phyloP scores from a whole-genome alignment of 2,888 invertebrate genomes.

The Cotesia congregata region DNA sequence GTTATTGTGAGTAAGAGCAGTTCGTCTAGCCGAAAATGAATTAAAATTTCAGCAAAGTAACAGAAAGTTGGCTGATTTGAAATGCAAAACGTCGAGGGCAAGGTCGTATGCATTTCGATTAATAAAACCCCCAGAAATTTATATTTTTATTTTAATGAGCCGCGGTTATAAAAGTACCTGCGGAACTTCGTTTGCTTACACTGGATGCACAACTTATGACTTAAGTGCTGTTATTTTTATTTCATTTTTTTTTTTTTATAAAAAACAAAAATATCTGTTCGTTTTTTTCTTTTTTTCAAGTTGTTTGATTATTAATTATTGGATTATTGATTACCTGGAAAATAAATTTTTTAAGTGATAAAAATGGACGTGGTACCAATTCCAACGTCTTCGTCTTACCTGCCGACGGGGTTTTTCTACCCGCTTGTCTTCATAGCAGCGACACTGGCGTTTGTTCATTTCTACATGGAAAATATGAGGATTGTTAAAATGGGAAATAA shows the following conservation, averaged over 20 bases:
- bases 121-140: conserved; percentile 50
- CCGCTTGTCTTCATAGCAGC: conserved; percentile 57
- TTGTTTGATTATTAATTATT: not conserved
- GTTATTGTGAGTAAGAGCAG: not conserved
- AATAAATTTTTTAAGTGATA: not conserved
- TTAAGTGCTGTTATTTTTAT: not conserved
- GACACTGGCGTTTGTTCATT: conserved; percentile 60
- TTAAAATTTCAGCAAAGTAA: not conserved
- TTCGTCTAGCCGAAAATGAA: not conserved
- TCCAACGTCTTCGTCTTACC: conserved; percentile 48
- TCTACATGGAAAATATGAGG: conserved; percentile 58
- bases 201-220: conserved; percentile 32
- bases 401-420: conserved; percentile 58
- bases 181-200: conserved; percentile 29
- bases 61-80: conserved; percentile 49
- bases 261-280: not conserved
- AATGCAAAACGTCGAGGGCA: conserved; percentile 53
- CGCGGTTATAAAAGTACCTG: conserved; percentile 54
- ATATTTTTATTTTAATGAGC: conserved; percentile 36
- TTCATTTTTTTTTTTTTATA: not conserved
- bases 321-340: not conserved
- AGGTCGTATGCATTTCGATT: conserved; percentile 58
- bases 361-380: conserved; percentile 58
- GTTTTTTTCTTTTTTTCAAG: not conserved
- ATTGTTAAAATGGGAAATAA: conserved; percentile 58